Evolutionary conservation across 2,888 invertebrate species (phyloP), one percentile per base, ranked within the genome.

Genomic region (Mimumesa dahlbomi): DNA sequence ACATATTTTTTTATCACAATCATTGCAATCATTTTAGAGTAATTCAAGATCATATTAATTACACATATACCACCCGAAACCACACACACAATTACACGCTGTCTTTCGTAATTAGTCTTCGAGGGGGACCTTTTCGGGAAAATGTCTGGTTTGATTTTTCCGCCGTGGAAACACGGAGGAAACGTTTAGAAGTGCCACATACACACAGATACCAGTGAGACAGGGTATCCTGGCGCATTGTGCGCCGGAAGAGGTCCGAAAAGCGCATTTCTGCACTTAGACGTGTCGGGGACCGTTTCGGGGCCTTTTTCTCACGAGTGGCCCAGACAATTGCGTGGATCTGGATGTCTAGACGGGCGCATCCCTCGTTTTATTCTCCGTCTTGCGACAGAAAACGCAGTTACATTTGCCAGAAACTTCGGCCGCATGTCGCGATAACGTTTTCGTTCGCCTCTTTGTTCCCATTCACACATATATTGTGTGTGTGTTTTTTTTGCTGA

Each of bases 291-390:
- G 61, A 45, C 66, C 54, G 67, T 75, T 74, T 70, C 66, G 63
- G n/a, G n/a, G n/a, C 67, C 76, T 75, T 81, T 81, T 84, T 82
- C 81, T 81, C 83, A 83, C 78, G 82, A 83, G 77, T 77, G 71
- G 65, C 36, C 82, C 85, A 87, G 87, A 87, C 87, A 85, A 87
- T 87, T 84, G 84, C 82, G 75, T 76, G 81, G 84, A 80, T 87
- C 88, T 87, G 86, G 85, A 65, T 85, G 88, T 88, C 88, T 88
- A 88, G 88, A 88, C 88, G 73, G 66, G 21, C 75, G 77, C 73
- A 81, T 83, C 83, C 82, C 79, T 78, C 69, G 59, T 59, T 68
- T 73, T 81, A 75, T 74, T 75, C 48, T 75, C 46, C 34, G 31
- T 53, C 25, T 56, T 65, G 62, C 69, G 43, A 69, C 64, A 34